Conservation (phyloP, 64 coral and sea anemone species). For the Pachyseris speciosa region DNA sequence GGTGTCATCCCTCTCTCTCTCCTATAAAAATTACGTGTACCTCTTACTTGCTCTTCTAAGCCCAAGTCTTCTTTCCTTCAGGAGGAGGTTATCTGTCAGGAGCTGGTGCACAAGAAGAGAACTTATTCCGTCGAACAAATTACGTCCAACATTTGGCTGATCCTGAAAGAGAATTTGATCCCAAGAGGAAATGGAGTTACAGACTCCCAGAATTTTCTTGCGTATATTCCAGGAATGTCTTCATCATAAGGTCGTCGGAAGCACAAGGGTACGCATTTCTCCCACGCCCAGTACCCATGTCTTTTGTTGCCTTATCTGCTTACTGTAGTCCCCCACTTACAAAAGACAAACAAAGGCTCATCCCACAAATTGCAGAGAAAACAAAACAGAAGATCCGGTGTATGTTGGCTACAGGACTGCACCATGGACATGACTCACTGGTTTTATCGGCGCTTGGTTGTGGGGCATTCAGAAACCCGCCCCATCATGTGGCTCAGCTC, state of each 20-base stretch:
- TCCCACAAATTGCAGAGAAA: slow-evolving; percentile 74
- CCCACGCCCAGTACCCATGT: slow-evolving; percentile 65
- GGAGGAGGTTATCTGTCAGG: slow-evolving; percentile 85
- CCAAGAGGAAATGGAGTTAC: slow-evolving; percentile 66
- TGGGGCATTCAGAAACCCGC: slow-evolving; percentile 91
- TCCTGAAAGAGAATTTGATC: slow-evolving; percentile 81
- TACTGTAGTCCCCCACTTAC: slow-evolving; percentile 71
- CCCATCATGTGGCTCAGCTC: slow-evolving; percentile 77
- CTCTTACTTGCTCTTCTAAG: neutral
- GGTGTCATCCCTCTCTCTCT: neutral
- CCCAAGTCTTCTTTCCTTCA: neutral
- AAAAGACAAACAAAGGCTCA: slow-evolving; percentile 49
- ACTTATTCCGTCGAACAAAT: slow-evolving; percentile 89
- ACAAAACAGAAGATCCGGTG: slow-evolving; percentile 74
- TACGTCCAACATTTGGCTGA: slow-evolving; percentile 93
- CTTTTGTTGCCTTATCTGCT: slow-evolving; percentile 76
- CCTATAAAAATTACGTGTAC: too few relatives aligned
- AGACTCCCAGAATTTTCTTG: slow-evolving; percentile 86
- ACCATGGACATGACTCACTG: slow-evolving; percentile 75
- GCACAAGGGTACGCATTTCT: slow-evolving; percentile 84
- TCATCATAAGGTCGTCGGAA: slow-evolving; percentile 85
- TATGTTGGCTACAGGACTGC: slow-evolving; percentile 67
- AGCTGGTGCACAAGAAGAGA: slow-evolving; percentile 90
- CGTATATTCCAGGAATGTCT: slow-evolving; percentile 90
- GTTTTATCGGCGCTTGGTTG: slow-evolving; percentile 93